These are phyloP conservation scores for Bombus turneri DNA, from an alignment of 1,140 invertebrate genomes.

Conservation along the genomic window DNA sequence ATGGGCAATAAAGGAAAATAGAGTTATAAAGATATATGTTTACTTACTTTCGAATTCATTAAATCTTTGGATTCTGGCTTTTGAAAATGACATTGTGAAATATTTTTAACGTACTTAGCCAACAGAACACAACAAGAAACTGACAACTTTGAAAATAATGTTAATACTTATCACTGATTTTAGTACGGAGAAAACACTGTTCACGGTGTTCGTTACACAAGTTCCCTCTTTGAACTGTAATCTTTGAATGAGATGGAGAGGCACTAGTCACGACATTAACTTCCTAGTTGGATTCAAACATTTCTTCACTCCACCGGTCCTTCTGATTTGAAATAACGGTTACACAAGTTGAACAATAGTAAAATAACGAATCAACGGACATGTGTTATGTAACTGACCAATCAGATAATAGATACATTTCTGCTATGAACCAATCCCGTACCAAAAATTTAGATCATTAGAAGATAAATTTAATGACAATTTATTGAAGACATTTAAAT, in stretches of 20 bases:
- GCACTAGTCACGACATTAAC: neutral
- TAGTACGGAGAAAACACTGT: neutral
- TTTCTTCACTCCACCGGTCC: conserved; percentile 50
- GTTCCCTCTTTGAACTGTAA: conserved; percentile 10
- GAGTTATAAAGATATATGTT: neutral
- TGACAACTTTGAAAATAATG: neutral
- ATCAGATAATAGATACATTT: conserved; percentile 1
- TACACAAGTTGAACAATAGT: conserved; percentile 18
- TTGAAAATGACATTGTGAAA: conserved; percentile 78
- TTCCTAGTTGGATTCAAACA: conserved; percentile 25
- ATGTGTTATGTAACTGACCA: conserved; percentile 43
- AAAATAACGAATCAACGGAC: conserved; percentile 20
- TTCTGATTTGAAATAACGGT: conserved; percentile 68
- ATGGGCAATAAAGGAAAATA: neutral
- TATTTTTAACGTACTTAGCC: neutral
- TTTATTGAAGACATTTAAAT: no score
- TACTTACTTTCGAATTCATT: conserved; percentile 80
- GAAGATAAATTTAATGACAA: neutral
- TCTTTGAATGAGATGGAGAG: conserved; percentile 28
- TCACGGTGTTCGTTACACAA: neutral
- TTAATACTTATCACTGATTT: neutral
- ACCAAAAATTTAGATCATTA: neutral
- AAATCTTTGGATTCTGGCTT: conserved; percentile 80
- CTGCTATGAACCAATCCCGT: neutral
- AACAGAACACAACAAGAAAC: neutral